Conservation (phyloP, 2,113 vertebrate species). For the Hassar affinis region DNA sequence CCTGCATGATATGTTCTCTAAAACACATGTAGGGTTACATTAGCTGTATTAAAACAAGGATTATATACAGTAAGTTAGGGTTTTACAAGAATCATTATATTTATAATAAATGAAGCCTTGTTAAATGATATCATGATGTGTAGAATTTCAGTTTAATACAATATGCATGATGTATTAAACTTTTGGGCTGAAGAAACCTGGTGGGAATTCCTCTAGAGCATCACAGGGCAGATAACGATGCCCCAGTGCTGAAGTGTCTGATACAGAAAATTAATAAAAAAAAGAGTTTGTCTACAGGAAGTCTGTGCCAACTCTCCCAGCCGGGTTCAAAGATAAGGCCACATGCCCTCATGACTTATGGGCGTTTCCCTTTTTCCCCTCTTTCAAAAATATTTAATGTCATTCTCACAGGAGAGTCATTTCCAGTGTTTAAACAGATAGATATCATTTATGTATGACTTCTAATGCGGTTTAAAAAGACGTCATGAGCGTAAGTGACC, state of each 20-base stretch:
- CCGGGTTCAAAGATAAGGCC: conserved; percentile 61
- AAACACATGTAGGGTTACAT: too few species aligned
- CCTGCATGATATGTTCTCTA: background rate
- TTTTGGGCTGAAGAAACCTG: background rate
- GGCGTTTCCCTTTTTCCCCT: conserved; percentile 34
- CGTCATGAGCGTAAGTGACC: background rate
- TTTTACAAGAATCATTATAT: background rate
- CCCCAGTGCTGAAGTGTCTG: background rate
- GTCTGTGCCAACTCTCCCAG: conserved; percentile 56
- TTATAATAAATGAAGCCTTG: background rate
- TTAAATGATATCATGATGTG: background rate
- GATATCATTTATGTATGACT: background rate
- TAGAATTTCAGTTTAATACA: background rate
- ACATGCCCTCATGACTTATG: conserved; percentile 29
- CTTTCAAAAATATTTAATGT: conserved; percentile 9
- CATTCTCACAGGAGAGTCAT: background rate
- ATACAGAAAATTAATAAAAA: conserved; percentile 53
- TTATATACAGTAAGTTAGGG: background rate
- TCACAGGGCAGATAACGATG: background rate
- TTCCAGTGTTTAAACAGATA: background rate
- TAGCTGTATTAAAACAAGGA: background rate
- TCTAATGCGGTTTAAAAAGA: background rate
- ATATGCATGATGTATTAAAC: background rate
- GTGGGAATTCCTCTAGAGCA: background rate
- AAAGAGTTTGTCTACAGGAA: background rate